Percentiles rank a stretch among this genome's conserved stretches.
Evolutionary conservation across 2,113 vertebrate species (phyloP).

Genomic region (Zingel zingel): DNA sequence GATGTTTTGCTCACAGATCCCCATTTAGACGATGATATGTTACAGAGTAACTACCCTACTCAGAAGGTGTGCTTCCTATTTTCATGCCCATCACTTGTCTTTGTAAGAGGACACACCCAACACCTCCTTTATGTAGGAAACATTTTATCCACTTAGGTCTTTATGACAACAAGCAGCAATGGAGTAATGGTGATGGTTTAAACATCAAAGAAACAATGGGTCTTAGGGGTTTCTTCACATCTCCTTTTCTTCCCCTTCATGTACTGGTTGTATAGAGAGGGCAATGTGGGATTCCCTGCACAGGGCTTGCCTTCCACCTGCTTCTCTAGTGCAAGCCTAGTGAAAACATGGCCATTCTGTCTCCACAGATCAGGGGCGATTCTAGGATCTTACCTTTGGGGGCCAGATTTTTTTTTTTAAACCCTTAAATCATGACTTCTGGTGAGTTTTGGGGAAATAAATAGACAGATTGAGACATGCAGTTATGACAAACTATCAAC

Average conservation of each 20-base stretch:
- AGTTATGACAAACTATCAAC: too few species aligned
- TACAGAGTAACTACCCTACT: neutral
- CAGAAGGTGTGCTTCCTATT: neutral
- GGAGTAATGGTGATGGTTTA: neutral
- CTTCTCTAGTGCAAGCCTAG: neutral
- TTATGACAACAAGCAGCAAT: slow-evolving; percentile 15
- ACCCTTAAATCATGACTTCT: too few species aligned
- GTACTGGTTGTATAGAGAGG: neutral
- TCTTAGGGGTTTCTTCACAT: neutral
- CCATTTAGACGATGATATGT: neutral
- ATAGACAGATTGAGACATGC: too few species aligned
- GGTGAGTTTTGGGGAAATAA: too few species aligned
- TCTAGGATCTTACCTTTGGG: too few species aligned
- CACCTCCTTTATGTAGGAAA: neutral
- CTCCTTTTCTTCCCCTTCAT: neutral
- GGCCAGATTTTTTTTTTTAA: too few species aligned
- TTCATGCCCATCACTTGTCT: neutral
- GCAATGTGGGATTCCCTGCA: neutral
- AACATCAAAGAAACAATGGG: neutral
- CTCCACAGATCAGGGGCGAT: too few species aligned
- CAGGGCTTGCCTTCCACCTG: neutral
- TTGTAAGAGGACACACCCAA: slow-evolving; percentile 1
- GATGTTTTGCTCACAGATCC: neutral
- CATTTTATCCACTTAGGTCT: neutral
- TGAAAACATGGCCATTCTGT: neutral